Percentiles rank a stretch among this genome's conserved stretches.
Evolutionary conservation across 1,140 invertebrate species (phyloP).

Genomic region (Drosophila micromelanica): DNA sequence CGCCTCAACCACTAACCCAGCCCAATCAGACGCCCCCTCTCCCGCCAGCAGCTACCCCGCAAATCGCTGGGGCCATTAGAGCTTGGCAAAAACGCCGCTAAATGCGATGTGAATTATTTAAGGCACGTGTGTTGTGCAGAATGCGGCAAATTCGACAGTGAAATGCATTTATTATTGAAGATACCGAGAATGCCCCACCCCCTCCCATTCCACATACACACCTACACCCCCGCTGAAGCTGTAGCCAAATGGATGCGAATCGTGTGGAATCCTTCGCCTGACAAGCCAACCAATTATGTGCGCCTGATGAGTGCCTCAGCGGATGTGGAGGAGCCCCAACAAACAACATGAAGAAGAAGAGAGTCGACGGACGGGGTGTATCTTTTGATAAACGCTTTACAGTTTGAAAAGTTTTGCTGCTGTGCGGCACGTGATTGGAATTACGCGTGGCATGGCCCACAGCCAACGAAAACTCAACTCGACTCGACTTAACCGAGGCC

Average conservation of each 20-base stretch:
- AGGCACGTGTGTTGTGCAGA: constrained; percentile 76
- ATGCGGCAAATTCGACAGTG: too few relatives aligned
- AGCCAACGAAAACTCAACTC: constrained; percentile 39
- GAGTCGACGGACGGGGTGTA: neutral
- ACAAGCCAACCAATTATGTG: too few relatives aligned
- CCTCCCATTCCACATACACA: too few relatives aligned
- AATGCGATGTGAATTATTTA: constrained; percentile 81
- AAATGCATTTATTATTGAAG: too few relatives aligned
- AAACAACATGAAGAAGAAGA: too few relatives aligned
- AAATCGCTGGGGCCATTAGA: constrained; percentile 68
- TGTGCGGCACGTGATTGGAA: constrained; percentile 79
- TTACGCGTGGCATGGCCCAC: constrained; percentile 62
- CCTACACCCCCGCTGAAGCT: too few relatives aligned
- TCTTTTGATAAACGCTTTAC: constrained; percentile 81
- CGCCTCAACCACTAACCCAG: too few relatives aligned
- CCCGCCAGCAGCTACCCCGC: constrained; percentile 10
- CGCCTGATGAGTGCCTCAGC: too few relatives aligned
- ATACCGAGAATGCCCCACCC: too few relatives aligned
- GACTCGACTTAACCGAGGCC: neutral
- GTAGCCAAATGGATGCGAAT: too few relatives aligned
- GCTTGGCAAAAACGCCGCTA: constrained; percentile 70
- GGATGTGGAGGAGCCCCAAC: too few relatives aligned
- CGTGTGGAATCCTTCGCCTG: too few relatives aligned
- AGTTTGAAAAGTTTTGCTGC: constrained; percentile 77
- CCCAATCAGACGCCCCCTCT: neutral